Base-by-base conservation (phyloP, 2,113 vertebrate species). In the Cairina moschata region DNA sequence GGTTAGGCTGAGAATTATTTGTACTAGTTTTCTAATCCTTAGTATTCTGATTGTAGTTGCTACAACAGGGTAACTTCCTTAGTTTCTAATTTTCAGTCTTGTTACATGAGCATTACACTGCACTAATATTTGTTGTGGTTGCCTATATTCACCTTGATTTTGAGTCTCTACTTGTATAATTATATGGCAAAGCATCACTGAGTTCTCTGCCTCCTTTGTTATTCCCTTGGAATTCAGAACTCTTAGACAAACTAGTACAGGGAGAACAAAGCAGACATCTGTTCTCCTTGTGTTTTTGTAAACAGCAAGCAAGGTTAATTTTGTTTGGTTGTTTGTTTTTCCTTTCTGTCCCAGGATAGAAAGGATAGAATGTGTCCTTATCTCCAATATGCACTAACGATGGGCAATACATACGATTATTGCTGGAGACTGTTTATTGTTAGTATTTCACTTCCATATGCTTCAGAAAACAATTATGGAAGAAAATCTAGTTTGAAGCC, bases 311-410 rank as follows among this genome's bases (percentile, higher is more conserved):
- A 76, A 73, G 25, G 5, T 20, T 68, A n/a, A 11, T 74, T 67
- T 68, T 3, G 4, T 29, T 20, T 48, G 21, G 46, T 25, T 14
- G 71, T 60, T 48, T 29, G 17, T 18, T 76, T 63, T 52, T 22
- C 1, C 28, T 66, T 94, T 89, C 32, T 89, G 9, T 65, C 7
- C 4, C 17, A 68, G 40, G 58, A 46, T 20, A 23, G 50, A 90
- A 82, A 50, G 11, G 4, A 9, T 40, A 52, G 48, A 83, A 72
- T 36, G 3, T 22, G 17, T 58, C 31, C 1, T 0, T 46, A 44
- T 42, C 8, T 46, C 16, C 26, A 83, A 6, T 31, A 76, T 0
- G 0, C 3, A 6, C 20, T 54, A 15, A 52, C 46, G 25, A 52
- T 17, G 78, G 10, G 6, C 3, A 40, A 31, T 29, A 55, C 2